phyloP scores from a whole-genome alignment of 92 coral and sea anemone species.

The Porites lobata region DNA sequence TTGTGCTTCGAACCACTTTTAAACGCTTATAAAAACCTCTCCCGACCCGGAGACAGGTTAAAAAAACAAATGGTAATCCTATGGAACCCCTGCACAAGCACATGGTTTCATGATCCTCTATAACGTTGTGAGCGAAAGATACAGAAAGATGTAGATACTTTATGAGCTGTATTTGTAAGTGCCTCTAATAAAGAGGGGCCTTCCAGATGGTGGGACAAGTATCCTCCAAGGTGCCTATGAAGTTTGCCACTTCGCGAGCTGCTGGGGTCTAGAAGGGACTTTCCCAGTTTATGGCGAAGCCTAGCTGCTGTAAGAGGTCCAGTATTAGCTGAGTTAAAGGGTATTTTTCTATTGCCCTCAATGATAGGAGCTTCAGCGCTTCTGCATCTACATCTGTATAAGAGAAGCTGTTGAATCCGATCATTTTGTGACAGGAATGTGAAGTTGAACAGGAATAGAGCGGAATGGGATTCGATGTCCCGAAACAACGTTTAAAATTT shows the following conservation, averaged over 20 bases:
- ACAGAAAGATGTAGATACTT: neutral
- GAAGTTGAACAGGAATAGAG: slow-evolving; percentile 13
- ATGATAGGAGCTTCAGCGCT: too few species aligned
- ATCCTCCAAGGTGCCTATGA: slow-evolving; percentile 41
- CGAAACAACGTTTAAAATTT: slow-evolving; percentile 21
- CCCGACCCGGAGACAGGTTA: neutral
- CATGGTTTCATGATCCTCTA: neutral
- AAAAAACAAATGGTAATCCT: neutral
- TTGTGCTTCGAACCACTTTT: slow-evolving; percentile 20
- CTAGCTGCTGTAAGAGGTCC: slow-evolving; percentile 38
- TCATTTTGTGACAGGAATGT: neutral
- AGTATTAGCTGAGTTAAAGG: slow-evolving; percentile 1
- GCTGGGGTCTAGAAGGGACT: slow-evolving; percentile 16
- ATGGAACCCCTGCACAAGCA: neutral
- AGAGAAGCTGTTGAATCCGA: too few species aligned
- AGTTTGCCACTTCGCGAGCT: slow-evolving; percentile 23
- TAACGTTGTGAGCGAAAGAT: neutral
- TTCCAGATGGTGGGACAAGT: slow-evolving; percentile 48
- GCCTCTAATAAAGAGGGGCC: slow-evolving; percentile 56
- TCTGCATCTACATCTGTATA: too few species aligned
- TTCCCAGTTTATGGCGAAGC: slow-evolving; percentile 37
- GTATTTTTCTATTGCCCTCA: too few species aligned
- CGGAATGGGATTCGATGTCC: slow-evolving; percentile 20
- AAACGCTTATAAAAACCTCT: neutral
- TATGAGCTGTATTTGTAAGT: slow-evolving; percentile 46